Conservation (phyloP, 2,888 invertebrate species). For the Slavum lentiscoides region DNA sequence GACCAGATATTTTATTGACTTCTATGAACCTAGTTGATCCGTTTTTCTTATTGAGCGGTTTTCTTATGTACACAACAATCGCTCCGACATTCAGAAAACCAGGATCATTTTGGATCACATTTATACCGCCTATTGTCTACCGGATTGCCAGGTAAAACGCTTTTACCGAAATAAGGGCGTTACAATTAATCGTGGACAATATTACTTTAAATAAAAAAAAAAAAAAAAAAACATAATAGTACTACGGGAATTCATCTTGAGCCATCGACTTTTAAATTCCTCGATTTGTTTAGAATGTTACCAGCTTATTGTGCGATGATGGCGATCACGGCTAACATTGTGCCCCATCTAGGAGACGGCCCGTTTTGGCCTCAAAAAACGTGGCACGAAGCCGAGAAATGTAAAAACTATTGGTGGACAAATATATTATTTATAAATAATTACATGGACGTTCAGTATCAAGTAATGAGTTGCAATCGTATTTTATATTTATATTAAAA, state of each 20-base stretch:
- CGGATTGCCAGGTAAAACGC: background rate
- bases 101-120: background rate
- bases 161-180: too few species aligned
- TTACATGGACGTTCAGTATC: constrained; percentile 55
- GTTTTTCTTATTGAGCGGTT: constrained; percentile 10
- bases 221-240: too few species aligned
- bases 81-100: background rate
- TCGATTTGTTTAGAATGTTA: constrained; percentile 32
- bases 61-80: too few species aligned
- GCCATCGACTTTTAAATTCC: too few species aligned
- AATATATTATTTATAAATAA: constrained; percentile 56
- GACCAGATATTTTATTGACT: background rate
- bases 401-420: too few species aligned
- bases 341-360: too few species aligned
- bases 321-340: constrained; percentile 31
- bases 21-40: background rate
- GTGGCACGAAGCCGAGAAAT: too few species aligned
- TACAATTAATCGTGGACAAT: too few species aligned
- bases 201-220: too few species aligned
- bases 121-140: background rate
- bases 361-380: too few species aligned
- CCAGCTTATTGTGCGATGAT: constrained; percentile 42
- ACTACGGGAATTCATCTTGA: too few species aligned
- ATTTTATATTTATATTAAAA: background rate
- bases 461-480: constrained; percentile 46